Conservation (phyloP, 2,113 vertebrate genomes). For the Neolamprologus fasciatus region DNA sequence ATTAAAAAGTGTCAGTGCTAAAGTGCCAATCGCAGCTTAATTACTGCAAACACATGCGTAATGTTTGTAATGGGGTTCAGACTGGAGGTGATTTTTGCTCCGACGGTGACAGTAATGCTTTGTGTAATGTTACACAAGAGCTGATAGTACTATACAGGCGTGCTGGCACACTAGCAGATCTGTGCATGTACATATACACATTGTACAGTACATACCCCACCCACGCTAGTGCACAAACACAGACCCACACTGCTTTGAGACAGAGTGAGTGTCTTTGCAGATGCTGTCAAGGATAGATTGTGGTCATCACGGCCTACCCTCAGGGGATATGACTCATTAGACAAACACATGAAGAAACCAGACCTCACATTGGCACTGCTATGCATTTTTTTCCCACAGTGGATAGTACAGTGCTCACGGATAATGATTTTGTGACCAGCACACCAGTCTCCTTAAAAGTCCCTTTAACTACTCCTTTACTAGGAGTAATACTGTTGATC, state of each 20-base stretch:
- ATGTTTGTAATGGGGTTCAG: background rate
- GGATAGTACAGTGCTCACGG: background rate
- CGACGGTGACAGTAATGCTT: background rate
- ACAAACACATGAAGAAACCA: constrained; percentile 6
- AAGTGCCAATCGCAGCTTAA: background rate
- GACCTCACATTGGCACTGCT: background rate
- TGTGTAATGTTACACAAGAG: constrained; percentile 21
- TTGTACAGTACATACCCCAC: background rate
- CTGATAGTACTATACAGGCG: background rate
- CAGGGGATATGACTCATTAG: constrained; percentile 17
- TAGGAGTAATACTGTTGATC: background rate
- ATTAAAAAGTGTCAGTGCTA: background rate
- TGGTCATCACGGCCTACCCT: background rate
- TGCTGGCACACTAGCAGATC: background rate
- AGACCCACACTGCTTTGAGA: background rate
- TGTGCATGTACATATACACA: background rate
- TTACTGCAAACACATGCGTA: background rate
- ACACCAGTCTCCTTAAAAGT: background rate
- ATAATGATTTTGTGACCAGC: background rate
- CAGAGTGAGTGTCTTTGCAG: background rate
- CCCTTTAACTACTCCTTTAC: background rate
- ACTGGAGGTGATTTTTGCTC: background rate
- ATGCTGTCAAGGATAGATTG: background rate
- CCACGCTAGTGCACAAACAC: background rate
- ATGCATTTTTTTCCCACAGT: background rate